Base-by-base conservation (phyloP, 2,888 invertebrate genomes). In the Blastobasis adustella region DNA sequence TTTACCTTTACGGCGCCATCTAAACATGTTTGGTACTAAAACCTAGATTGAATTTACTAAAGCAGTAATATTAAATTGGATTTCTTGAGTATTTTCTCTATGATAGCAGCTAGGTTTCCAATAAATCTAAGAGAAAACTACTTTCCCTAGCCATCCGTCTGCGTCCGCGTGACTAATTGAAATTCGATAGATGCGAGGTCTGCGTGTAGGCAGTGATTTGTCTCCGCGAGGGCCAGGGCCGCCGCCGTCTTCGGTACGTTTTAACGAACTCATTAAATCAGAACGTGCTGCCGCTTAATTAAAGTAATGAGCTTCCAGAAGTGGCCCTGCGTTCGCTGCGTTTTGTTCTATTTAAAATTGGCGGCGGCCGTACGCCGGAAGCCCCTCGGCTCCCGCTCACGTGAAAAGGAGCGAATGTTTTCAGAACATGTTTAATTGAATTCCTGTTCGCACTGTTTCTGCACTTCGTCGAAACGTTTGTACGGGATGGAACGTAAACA, bases 211-310 rank as follows among this genome's bases (percentile, higher is more conserved):
- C 41, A n/a, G n/a, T 46, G 37, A 46, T 50, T 50, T 39, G 40
- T 40, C 10, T 46, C 10, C 37, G 10, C 43, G 41, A 41, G 41
- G 41, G n/a, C n/a, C 41, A 40, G 6, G 37, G 5, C 43, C 23
- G 6, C 41, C 10, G 46, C 23, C 23, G 23, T 23, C 23, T 23
- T 55, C 51, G 51, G 55, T 58, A 55, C 60, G 50, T 54, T 58
- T 58, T 65, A 63, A 60, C 54, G 58, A 60, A 56, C 51, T 58
- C 54, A 54, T 57, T 58, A 55, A 52, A 54, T 53, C 53, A 50
- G 58, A 66, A 62, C 58, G 61, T 55, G 62, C 61, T 56, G 58
- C 60, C 59, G 61, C 59, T 61, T 72, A 71, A 76, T 76, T 72
- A 67, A 61, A 61, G 62, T 66, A 70, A 71, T 70, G 67, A 70